Percentiles rank a stretch among this genome's conserved stretches.
Conservation (phyloP, 2,888 invertebrate species). For the Caenorhabditis wallacei region DNA sequence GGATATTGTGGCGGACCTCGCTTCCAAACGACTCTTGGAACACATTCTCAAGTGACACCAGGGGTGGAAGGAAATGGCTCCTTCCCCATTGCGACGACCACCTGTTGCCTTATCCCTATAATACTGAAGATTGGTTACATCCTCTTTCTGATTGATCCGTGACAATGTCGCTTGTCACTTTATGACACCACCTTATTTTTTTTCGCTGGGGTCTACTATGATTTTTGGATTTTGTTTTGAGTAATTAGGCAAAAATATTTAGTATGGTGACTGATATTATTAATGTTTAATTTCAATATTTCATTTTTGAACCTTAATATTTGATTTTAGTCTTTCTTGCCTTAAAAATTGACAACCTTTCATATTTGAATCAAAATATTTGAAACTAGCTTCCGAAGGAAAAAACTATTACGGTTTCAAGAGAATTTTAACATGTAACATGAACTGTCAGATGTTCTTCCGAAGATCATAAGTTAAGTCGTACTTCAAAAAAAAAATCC, state of each 20-base stretch:
- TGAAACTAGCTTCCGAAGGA: no score
- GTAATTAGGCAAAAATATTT: neutral
- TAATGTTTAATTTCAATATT: no score
- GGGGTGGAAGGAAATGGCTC: conserved; percentile 9
- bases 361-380: no score
- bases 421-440: no score
- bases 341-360: no score
- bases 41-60: conserved; percentile 54
- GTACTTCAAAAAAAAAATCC: neutral
- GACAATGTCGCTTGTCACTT: conserved; percentile 54
- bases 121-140: conserved; percentile 57
- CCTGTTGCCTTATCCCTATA: conserved; percentile 54
- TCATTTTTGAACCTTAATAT: neutral
- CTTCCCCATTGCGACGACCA: conserved; percentile 35
- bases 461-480: neutral
- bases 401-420: no score
- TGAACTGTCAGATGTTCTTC: neutral
- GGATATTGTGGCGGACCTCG: conserved; percentile 11
- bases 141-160: conserved; percentile 57
- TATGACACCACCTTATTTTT: conserved; percentile 57
- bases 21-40: conserved; percentile 38
- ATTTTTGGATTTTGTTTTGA: conserved; percentile 15
- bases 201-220: conserved; percentile 6
- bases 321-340: no score
- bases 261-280: no score